A percentile compares a stretch with the other conserved stretches of the same genome.
Evolutionary conservation across 2,113 vertebrate genomes (phyloP).

Genomic region (Forbesichthys papilliferus): DNA sequence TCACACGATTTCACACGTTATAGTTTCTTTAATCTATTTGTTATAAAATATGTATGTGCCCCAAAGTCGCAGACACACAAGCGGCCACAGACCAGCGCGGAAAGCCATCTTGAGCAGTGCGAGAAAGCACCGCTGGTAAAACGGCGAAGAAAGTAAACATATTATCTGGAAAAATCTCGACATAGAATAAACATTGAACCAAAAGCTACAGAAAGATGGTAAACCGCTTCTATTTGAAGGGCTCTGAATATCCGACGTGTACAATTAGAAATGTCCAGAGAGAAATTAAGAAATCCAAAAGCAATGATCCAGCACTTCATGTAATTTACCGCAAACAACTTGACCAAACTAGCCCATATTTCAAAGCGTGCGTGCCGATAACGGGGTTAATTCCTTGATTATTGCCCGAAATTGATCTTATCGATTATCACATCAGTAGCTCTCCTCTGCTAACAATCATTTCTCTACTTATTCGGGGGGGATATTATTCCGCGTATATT

Average conservation of each 20-base stretch:
- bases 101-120: no score
- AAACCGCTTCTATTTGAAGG: not conserved
- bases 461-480: not conserved
- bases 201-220: not conserved
- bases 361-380: not conserved
- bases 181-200: not conserved
- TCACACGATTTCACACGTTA: no score
- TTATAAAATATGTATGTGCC: no score
- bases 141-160: not conserved
- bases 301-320: no score
- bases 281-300: no score
- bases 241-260: not conserved
- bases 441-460: not conserved
- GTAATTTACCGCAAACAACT: no score
- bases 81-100: no score
- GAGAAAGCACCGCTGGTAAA: no score
- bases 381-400: not conserved
- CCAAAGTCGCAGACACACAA: no score
- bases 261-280: not conserved
- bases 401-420: constrained; percentile 3
- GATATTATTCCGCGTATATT: not conserved
- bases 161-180: not conserved
- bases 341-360: not conserved
- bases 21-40: no score
- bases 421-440: not conserved